These are phyloP conservation scores for Dromococcyx pavoninus DNA, from an alignment of 2,797 vertebrate genomes.

Conservation along the genomic window DNA sequence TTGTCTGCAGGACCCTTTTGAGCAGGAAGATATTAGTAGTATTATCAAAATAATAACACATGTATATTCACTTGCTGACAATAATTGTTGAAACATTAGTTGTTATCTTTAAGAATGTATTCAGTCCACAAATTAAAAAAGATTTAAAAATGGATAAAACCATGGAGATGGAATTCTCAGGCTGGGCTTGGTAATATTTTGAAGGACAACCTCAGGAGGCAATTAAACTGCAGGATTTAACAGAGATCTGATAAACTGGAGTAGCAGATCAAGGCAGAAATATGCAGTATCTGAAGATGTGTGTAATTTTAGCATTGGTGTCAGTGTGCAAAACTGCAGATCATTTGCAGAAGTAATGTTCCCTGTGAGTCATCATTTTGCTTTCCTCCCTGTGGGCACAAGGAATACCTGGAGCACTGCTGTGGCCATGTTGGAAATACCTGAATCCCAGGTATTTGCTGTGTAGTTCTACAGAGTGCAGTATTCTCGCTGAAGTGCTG, in stretches of 20 bases:
- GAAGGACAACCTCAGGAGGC: not conserved
- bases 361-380: not conserved
- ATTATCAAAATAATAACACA: not conserved
- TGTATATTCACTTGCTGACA: not conserved
- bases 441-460: not conserved
- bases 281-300: not conserved
- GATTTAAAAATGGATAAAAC: not conserved
- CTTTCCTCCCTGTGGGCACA: not conserved
- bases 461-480: not conserved
- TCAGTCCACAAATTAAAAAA: not conserved
- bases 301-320: not conserved
- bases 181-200: not conserved
- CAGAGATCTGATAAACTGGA: not conserved
- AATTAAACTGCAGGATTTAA: not conserved
- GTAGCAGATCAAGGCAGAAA: not conserved
- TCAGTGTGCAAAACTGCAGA: not conserved
- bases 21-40: not conserved
- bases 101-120: not conserved
- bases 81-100: not conserved
- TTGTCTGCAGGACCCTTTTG: not conserved
- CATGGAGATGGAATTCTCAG: not conserved
- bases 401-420: not conserved
- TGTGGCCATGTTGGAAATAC: not conserved
- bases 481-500: accelerated
- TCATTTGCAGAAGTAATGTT: not conserved